Evolutionary conservation across 2,113 vertebrate species (phyloP).

Genomic region (Vidua chalybeata): DNA sequence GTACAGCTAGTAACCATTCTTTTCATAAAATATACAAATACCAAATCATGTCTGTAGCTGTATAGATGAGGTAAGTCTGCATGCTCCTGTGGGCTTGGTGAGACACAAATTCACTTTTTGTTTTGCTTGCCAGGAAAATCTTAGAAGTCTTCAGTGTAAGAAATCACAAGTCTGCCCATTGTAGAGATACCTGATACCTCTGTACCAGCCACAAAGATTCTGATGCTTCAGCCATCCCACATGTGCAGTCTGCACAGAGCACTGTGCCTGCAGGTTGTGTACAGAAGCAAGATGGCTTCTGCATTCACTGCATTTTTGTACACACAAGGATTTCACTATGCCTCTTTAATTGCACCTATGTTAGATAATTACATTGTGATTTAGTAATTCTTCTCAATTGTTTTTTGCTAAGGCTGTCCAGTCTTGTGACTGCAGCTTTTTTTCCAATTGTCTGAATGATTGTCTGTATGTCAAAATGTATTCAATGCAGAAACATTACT

Average conservation of each 20-base stretch:
- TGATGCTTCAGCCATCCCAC: background rate
- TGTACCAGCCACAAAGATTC: background rate
- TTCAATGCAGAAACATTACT: background rate
- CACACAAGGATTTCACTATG: background rate
- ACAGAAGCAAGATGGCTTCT: slow-evolving; percentile 23
- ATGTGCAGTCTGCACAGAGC: background rate
- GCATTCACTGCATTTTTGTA: background rate
- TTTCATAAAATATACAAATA: background rate
- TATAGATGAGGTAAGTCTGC: background rate
- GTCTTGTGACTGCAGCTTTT: background rate
- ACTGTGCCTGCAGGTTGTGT: background rate
- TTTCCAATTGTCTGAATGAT: background rate
- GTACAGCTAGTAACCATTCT: background rate
- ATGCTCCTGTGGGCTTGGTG: background rate
- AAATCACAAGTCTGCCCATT: background rate
- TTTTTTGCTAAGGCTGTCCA: background rate
- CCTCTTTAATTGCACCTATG: background rate
- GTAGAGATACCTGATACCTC: background rate
- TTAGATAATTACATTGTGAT: background rate
- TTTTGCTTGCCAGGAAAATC: background rate
- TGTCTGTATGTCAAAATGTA: background rate
- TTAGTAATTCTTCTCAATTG: background rate
- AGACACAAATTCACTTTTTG: background rate
- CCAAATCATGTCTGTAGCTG: background rate
- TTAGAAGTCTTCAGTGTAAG: background rate